A percentile compares a stretch with the other conserved stretches of the same genome.
These are phyloP conservation scores for Drosophila micromelanica DNA, from an alignment of 1,140 invertebrate species.

Conservation along the genomic window DNA sequence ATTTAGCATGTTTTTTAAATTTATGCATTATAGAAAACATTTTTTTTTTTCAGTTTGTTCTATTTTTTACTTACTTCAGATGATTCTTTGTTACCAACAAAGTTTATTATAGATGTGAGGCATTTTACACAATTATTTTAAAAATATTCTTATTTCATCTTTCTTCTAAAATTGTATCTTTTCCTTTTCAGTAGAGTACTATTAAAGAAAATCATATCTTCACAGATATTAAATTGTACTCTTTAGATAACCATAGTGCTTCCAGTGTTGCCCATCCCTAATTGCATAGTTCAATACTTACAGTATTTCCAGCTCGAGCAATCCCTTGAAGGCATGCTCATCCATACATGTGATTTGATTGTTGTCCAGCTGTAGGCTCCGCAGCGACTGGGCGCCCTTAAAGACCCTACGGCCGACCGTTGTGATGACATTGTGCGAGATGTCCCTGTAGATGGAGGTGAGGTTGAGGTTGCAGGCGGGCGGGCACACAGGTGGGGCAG, in stretches of 20 bases:
- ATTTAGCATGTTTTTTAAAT: no score
- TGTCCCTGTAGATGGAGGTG: slow-evolving; percentile 89
- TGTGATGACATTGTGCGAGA: slow-evolving; percentile 96
- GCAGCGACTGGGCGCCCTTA: slow-evolving; percentile 91
- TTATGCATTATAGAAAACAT: no score
- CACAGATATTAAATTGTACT: neutral
- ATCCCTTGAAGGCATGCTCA: slow-evolving; percentile 91
- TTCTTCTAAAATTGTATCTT: no score
- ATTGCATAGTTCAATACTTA: slow-evolving; percentile 86
- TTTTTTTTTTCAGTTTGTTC: no score
- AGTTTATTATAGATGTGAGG: no score
- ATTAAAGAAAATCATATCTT: no score
- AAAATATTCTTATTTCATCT: no score
- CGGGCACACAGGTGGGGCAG: slow-evolving; percentile 3
- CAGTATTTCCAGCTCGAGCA: slow-evolving; percentile 94
- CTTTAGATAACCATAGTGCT: neutral
- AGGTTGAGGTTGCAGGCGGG: slow-evolving; percentile 19
- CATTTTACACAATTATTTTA: no score
- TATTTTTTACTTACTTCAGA: no score
- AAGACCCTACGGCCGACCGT: slow-evolving; percentile 95
- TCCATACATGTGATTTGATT: slow-evolving; percentile 97
- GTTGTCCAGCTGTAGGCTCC: slow-evolving; percentile 95
- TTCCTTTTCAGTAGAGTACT: no score
- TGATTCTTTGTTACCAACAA: no score
- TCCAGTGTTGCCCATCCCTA: slow-evolving; percentile 1